These are phyloP conservation scores for Murina feae DNA, from an alignment of 2,113 vertebrate species.

Conservation along the genomic window DNA sequence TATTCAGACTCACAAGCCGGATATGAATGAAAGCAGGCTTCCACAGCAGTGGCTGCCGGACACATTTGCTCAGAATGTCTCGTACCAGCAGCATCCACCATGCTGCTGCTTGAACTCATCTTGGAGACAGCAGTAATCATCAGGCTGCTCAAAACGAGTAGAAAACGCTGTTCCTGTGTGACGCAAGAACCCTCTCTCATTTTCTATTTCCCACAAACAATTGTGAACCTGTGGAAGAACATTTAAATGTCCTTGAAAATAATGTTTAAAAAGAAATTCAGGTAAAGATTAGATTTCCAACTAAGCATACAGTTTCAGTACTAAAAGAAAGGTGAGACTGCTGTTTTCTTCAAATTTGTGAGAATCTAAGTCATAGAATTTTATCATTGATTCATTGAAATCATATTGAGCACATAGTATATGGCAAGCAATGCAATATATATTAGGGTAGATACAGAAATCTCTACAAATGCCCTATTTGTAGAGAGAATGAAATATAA, in stretches of 20 bases:
- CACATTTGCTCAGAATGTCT: background rate
- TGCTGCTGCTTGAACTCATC: background rate
- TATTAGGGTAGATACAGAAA: background rate
- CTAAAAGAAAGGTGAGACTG: background rate
- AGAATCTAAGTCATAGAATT: background rate
- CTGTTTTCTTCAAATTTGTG: background rate
- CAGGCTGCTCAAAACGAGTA: background rate
- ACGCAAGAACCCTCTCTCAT: background rate
- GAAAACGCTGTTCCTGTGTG: background rate
- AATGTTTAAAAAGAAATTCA: background rate
- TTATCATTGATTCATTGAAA: background rate
- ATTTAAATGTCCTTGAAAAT: background rate
- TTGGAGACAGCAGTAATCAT: background rate
- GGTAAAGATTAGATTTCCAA: background rate
- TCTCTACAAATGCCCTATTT: background rate
- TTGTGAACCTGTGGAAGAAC: background rate
- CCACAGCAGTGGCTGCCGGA: background rate
- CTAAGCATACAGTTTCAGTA: background rate
- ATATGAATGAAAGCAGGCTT: background rate
- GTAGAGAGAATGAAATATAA: background rate
- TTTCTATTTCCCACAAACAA: background rate
- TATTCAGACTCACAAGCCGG: background rate
- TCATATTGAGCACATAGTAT: background rate
- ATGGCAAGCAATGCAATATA: background rate
- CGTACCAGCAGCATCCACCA: background rate